Evolutionary conservation across 2,888 invertebrate species (phyloP).

Genomic region (Sisyra terminalis): DNA sequence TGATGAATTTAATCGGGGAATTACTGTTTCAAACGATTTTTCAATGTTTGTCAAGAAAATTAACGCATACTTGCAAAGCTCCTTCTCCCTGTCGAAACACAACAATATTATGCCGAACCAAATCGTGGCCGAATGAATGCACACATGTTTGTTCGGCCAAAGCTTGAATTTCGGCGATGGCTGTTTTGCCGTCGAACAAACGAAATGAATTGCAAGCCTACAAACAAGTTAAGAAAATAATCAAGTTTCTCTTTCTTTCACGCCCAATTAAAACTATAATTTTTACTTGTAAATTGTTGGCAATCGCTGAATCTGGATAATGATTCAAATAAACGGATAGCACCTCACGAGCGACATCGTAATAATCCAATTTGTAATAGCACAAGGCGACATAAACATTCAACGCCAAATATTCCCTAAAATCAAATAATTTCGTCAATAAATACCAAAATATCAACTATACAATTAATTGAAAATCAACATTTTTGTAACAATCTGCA

Average conservation of each 20-base stretch:
- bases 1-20: no score
- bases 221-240: slow-evolving; percentile 10
- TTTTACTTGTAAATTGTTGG: slow-evolving; percentile 80
- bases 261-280: no score
- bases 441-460: neutral
- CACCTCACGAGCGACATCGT: slow-evolving; percentile 97
- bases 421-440: slow-evolving; percentile 16
- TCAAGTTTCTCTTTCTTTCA: neutral
- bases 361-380: slow-evolving; percentile 96
- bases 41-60: no score
- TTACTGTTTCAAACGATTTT: no score
- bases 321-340: slow-evolving; percentile 82
- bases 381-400: slow-evolving; percentile 96
- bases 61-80: slow-evolving; percentile 55
- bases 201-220: slow-evolving; percentile 66
- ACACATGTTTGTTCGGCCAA: slow-evolving; percentile 55
- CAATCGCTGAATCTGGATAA: slow-evolving; percentile 85
- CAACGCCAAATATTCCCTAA: slow-evolving; percentile 75
- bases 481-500: slow-evolving; percentile 4
- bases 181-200: slow-evolving; percentile 86
- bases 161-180: slow-evolving; percentile 78
- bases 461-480: slow-evolving; percentile 3
- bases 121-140: slow-evolving; percentile 72
- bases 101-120: slow-evolving; percentile 88
- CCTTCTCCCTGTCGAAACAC: slow-evolving; percentile 91